These are phyloP conservation scores for Cryptocheilus praepositus DNA, from an alignment of 2,888 invertebrate species.

Conservation along the genomic window DNA sequence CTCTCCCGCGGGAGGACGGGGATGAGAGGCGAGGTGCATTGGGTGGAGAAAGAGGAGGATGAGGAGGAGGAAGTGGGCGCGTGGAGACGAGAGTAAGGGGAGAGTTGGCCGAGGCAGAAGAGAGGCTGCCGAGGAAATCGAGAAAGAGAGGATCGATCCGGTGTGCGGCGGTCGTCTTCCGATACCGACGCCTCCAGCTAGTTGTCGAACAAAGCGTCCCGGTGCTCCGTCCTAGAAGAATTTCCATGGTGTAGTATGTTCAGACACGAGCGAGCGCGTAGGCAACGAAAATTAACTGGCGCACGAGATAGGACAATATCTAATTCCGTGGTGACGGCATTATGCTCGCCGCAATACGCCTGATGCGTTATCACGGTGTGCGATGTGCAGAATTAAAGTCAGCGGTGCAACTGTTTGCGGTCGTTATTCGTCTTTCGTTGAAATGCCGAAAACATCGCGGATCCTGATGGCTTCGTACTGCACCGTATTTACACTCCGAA, in stretches of 20 bases:
- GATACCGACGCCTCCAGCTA: conserved; percentile 52
- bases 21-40: conserved; percentile 18
- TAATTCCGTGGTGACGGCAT: too few species aligned
- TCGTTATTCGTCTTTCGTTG: too few species aligned
- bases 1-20: conserved; percentile 55
- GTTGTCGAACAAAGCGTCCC: conserved; percentile 49
- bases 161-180: conserved; percentile 49
- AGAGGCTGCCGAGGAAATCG: conserved; percentile 17
- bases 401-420: too few species aligned
- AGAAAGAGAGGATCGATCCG: conserved; percentile 51
- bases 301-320: too few species aligned
- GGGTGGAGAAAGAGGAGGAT: conserved; percentile 16
- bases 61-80: conserved; percentile 15
- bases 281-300: too few species aligned
- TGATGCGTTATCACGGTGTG: too few species aligned
- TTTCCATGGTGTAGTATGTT: conserved; percentile 5
- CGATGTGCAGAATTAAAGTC: too few species aligned
- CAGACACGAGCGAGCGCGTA: too few species aligned
- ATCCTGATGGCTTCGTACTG: too few species aligned
- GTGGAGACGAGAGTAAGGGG: conserved; percentile 8
- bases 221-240: conserved; percentile 37
- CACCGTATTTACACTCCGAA: too few species aligned
- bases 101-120: conserved; percentile 12
- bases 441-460: too few species aligned
- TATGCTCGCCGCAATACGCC: too few species aligned